Percentiles rank a stretch among this genome's conserved stretches.
These are phyloP conservation scores for Odontocerum albicorne DNA, from an alignment of 2,888 invertebrate species.

Conservation along the genomic window DNA sequence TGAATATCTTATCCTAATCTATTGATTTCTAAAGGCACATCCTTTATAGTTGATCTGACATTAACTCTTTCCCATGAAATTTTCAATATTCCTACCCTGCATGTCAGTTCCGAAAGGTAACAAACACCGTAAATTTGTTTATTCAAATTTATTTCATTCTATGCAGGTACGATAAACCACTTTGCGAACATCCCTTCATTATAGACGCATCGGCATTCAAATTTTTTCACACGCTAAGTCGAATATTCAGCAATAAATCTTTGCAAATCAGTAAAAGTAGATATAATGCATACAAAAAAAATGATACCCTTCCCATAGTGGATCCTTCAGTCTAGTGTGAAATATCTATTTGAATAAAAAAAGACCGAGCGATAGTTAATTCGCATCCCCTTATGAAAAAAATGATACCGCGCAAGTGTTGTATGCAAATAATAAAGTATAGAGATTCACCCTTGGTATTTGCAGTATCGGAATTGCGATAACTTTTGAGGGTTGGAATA, in stretches of 20 bases:
- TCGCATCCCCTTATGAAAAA: slow-evolving; percentile 33
- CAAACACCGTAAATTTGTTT: slow-evolving; percentile 14
- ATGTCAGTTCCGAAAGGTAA: slow-evolving; percentile 14
- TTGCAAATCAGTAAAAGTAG: slow-evolving; percentile 35
- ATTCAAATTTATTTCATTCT: slow-evolving; percentile 1
- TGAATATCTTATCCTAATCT: slow-evolving; percentile 24
- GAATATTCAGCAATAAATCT: slow-evolving; percentile 35
- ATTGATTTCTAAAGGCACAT: slow-evolving; percentile 22
- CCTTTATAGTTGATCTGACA: slow-evolving; percentile 7
- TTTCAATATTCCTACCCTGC: slow-evolving; percentile 32
- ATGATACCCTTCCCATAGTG: slow-evolving; percentile 32
- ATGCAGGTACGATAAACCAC: neutral
- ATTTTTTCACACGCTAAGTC: slow-evolving; percentile 35
- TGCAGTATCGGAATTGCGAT: slow-evolving; percentile 9
- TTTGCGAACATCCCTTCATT: slow-evolving; percentile 14
- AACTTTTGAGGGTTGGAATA: slow-evolving; percentile 26
- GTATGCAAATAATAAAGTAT: slow-evolving; percentile 36
- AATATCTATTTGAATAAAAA: slow-evolving; percentile 37
- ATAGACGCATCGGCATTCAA: slow-evolving; percentile 25
- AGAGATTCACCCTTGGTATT: slow-evolving; percentile 9
- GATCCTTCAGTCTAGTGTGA: slow-evolving; percentile 36
- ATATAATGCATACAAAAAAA: slow-evolving; percentile 31
- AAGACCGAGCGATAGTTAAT: slow-evolving; percentile 30
- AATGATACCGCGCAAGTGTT: slow-evolving; percentile 33
- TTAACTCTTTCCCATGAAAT: slow-evolving; percentile 35